Evolutionary conservation across 2,797 vertebrate genomes (phyloP).

Genomic region (Intellagama lesueurii): DNA sequence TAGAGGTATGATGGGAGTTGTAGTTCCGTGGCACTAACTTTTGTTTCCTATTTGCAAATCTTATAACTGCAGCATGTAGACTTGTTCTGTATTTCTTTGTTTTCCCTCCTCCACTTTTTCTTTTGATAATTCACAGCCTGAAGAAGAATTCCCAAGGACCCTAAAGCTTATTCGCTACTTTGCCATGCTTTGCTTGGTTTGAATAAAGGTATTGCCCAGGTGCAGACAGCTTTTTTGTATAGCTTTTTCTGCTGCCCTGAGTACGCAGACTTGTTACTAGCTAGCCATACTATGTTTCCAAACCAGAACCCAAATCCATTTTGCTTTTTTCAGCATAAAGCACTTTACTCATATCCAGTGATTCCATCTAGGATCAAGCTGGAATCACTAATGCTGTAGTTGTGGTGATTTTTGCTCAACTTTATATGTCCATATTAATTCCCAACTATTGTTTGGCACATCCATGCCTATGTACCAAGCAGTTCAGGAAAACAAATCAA

Average conservation of each 20-base stretch:
- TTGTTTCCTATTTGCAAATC: too few relatives aligned
- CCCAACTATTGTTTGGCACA: not conserved
- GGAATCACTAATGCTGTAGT: not conserved
- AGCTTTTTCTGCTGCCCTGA: not conserved
- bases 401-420: not conserved
- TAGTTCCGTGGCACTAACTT: too few relatives aligned
- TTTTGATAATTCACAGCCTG: too few relatives aligned
- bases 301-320: not conserved
- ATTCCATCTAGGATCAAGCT: not conserved
- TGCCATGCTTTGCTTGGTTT: not conserved
- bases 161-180: too few relatives aligned
- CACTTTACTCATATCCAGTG: not conserved
- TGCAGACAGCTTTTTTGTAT: not conserved
- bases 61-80: too few relatives aligned
- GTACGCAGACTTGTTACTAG: not conserved
- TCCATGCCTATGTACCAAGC: not conserved
- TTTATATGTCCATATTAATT: not conserved
- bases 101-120: too few relatives aligned
- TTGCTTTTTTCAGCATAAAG: not conserved
- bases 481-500: not conserved
- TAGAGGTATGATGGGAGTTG: too few relatives aligned
- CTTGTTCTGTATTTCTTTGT: too few relatives aligned
- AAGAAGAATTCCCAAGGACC: too few relatives aligned
- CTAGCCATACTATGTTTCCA: not conserved
- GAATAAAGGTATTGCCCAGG: not conserved